phyloP scores from a whole-genome alignment of 2,113 vertebrate genomes.

The Reinhardtius hippoglossoides region DNA sequence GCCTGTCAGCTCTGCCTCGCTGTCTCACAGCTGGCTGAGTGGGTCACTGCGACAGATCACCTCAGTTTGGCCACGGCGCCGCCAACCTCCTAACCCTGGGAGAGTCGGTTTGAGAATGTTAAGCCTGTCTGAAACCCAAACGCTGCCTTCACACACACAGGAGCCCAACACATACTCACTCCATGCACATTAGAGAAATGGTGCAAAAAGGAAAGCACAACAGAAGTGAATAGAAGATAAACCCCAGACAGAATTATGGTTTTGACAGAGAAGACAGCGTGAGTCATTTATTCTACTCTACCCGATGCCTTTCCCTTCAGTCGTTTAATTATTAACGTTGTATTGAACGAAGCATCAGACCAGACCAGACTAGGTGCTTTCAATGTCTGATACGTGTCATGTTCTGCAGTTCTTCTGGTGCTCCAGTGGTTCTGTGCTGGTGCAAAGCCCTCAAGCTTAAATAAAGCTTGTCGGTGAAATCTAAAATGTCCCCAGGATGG shows the following conservation, averaged over 20 bases:
- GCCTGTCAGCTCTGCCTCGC: slow-evolving; percentile 77
- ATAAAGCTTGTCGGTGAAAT: background rate
- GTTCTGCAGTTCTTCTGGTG: background rate
- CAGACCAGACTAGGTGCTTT: background rate
- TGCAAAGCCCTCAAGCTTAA: background rate
- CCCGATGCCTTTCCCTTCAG: slow-evolving; percentile 57
- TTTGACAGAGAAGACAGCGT: slow-evolving; percentile 45
- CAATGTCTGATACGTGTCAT: background rate
- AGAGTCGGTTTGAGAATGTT: slow-evolving; percentile 69
- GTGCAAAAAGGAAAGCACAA: slow-evolving; percentile 10
- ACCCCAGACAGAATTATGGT: slow-evolving; percentile 22
- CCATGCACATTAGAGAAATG: background rate
- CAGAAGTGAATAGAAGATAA: slow-evolving; percentile 18
- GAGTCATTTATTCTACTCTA: slow-evolving; percentile 54
- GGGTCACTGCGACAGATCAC: slow-evolving; percentile 73
- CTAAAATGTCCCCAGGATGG: background rate
- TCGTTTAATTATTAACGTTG: slow-evolving; percentile 39
- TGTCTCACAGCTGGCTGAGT: slow-evolving; percentile 67
- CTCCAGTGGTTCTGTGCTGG: background rate
- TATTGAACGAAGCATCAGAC: slow-evolving; percentile 33
- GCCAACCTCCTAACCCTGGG: slow-evolving; percentile 47
- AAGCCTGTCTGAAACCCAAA: slow-evolving; percentile 31
- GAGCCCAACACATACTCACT: slow-evolving; percentile 26
- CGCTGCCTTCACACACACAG: background rate
- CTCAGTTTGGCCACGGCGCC: slow-evolving; percentile 57